A percentile compares a stretch with the other conserved stretches of the same genome.
Conservation (phyloP, 2,888 invertebrate species). For the Ditylenchus weischeri region DNA sequence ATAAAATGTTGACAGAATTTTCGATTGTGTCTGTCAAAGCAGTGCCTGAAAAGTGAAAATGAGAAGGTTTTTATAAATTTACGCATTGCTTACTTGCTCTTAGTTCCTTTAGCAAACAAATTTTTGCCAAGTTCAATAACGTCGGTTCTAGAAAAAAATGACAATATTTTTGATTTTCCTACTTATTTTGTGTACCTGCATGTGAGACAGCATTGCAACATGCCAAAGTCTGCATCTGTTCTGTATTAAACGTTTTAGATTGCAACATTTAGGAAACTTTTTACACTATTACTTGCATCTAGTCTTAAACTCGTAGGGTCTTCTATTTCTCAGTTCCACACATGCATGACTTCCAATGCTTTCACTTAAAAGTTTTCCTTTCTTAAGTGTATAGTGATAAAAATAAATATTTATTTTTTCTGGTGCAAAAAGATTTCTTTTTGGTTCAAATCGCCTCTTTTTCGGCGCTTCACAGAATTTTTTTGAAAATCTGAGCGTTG, state of each 20-base stretch:
- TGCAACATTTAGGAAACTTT: neutral
- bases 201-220: constrained; percentile 5
- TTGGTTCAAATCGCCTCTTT: too few relatives aligned
- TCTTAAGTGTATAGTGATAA: neutral
- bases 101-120: neutral
- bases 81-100: neutral
- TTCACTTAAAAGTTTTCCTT: neutral
- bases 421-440: too few relatives aligned
- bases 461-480: too few relatives aligned
- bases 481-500: too few relatives aligned
- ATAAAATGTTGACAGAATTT: constrained; percentile 11
- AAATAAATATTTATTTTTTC: too few relatives aligned
- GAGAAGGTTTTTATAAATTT: neutral
- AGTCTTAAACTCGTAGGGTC: neutral
- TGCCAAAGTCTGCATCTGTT: constrained; percentile 8
- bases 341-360: constrained; percentile 7
- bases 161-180: neutral
- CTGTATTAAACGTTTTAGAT: neutral
- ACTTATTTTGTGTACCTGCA: neutral
- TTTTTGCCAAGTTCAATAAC: neutral
- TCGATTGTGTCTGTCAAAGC: constrained; percentile 10
- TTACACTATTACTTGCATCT: constrained; percentile 4
- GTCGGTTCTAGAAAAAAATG: neutral
- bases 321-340: neutral
- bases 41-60: neutral